A percentile compares a stretch with the other conserved stretches of the same genome.
phyloP scores from a whole-genome alignment of 2,888 invertebrate genomes.

The Urechis unicinctus region DNA sequence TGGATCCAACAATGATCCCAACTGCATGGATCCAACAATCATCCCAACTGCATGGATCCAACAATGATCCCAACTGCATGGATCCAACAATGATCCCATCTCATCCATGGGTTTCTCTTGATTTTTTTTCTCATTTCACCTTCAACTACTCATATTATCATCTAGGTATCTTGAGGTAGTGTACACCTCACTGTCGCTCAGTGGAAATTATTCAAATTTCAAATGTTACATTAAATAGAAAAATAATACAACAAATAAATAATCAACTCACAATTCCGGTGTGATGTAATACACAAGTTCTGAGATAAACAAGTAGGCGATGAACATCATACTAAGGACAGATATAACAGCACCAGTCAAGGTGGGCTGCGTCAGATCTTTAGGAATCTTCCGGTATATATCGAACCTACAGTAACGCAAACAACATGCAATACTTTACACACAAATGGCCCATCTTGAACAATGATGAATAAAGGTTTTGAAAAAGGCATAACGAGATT shows the following conservation, averaged over 20 bases:
- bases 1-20: no score
- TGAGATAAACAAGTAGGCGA: conserved; percentile 53
- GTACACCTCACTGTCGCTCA: no score
- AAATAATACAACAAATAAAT: not conserved
- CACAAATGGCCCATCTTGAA: no score
- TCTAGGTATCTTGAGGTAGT: no score
- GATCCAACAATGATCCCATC: not conserved
- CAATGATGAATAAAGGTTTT: no score
- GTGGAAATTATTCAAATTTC: no score
- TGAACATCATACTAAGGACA: conserved; percentile 53
- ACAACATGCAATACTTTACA: no score
- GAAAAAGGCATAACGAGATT: no score
- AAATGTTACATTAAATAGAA: not conserved
- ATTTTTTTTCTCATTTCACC: no score
- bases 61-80: not conserved
- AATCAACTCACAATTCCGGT: conserved; percentile 53
- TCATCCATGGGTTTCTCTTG: no score
- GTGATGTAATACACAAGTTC: conserved; percentile 53
- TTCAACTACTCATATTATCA: no score
- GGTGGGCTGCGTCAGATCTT: conserved; percentile 59
- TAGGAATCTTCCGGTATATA: conserved; percentile 59
- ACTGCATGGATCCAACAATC: no score
- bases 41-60: not conserved
- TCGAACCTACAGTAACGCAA: conserved; percentile 52
- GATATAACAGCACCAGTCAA: conserved; percentile 56